Base-by-base conservation (phyloP, 1,140 invertebrate species). In the Cherax destructor region DNA sequence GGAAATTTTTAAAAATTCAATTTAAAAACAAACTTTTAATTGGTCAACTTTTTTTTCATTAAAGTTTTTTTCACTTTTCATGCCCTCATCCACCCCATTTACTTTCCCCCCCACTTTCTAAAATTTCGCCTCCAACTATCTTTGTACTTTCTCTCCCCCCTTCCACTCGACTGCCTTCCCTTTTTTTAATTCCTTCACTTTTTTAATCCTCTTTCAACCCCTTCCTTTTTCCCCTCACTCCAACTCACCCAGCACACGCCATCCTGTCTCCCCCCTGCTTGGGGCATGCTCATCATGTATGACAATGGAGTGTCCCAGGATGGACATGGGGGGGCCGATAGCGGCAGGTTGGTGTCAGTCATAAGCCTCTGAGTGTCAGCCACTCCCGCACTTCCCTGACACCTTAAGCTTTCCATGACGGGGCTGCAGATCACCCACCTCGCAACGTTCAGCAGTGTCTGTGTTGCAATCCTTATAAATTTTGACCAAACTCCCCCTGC, bases 221-320 rank as follows among this genome's bases (percentile, higher is more conserved):
- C 1, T 16, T 65, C 83, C n/a, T n/a, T 52, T 24, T 85, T 10
- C 47, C 83, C 49, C 83, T 74, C 65, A n/a, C 65, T 72, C 56
- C 7, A 50, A 94, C 94, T 96, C 95, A 98, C 97, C 96, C 96
- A 24, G 97, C 97, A 95, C 98, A 99, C 0, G 97, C 98, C 93
- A 99, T 95, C 93, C 98, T 95, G 94, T 98, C 97, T 16, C 97
- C 98, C 91, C 98, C 95, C 1, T 97, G 97, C 92, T 97, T 96
- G 1, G 98, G 98, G 97, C 97, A 94, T 97, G 95, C 93, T 98
- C 97, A 94, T 98, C 98, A 93, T 98, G 98, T 74, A 99, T 96
- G 0, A 99, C 97, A 56, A 99, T 94, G 24, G 98, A 98, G 94
- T 96, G 97, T 21, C 97, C 97, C 91, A 99, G 94, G 92, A 99